A percentile compares a stretch with the other conserved stretches of the same genome.
Conservation (phyloP, 1,140 invertebrate species). For the Drosophila sucinea region DNA sequence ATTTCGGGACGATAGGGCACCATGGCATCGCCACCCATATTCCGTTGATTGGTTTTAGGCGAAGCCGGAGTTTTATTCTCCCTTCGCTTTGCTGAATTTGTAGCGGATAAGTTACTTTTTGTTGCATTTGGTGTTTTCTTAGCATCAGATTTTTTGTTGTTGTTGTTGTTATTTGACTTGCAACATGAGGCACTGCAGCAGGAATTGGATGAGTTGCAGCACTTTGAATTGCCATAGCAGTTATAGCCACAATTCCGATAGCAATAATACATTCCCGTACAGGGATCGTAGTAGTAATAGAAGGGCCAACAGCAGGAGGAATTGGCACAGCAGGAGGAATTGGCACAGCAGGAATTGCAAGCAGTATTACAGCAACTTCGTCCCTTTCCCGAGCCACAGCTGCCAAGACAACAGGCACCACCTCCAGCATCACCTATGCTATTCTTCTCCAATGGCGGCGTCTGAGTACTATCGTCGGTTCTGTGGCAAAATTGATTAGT, state of each 20-base stretch:
- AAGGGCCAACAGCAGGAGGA: constrained; percentile 17
- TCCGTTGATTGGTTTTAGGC: not conserved
- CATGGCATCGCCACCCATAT: constrained; percentile 4
- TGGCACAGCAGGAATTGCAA: not conserved
- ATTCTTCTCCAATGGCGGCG: not conserved
- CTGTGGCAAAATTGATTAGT: not conserved
- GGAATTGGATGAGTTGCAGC: constrained; percentile 6
- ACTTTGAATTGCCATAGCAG: constrained; percentile 17
- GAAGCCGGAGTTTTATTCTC: not conserved
- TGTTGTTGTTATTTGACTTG: not conserved
- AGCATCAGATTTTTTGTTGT: no score
- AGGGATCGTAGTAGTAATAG: constrained; percentile 41
- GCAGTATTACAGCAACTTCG: not conserved
- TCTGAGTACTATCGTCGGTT: constrained; percentile 16
- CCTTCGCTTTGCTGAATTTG: not conserved
- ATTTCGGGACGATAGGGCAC: not conserved
- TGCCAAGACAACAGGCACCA: not conserved
- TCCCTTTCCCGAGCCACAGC: not conserved
- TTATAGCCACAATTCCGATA: constrained; percentile 14
- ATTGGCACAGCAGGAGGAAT: not conserved
- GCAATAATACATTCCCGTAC: constrained; percentile 46
- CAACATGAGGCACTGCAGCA: constrained; percentile 22
- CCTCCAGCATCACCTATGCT: not conserved
- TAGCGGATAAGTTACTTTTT: not conserved
- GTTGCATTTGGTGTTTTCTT: no score